phyloP scores from a whole-genome alignment of 1,140 invertebrate genomes.

The Globodera ellingtonae region DNA sequence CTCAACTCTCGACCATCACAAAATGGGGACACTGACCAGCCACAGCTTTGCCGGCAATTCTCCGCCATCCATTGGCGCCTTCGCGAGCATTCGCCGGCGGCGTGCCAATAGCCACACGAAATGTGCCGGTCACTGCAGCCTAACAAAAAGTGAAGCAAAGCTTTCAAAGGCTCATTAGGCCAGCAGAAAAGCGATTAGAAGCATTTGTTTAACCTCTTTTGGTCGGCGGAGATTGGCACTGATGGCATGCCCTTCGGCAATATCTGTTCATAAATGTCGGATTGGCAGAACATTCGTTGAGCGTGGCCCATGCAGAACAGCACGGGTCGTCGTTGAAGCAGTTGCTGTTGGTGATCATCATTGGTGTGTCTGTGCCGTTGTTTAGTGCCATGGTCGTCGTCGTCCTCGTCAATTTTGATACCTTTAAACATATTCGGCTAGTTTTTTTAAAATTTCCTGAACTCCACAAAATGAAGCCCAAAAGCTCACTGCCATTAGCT shows the following conservation, averaged over 20 bases:
- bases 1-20: constrained; percentile 8
- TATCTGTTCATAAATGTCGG: constrained; percentile 43
- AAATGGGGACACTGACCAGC: constrained; percentile 32
- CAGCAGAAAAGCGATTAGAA: not conserved
- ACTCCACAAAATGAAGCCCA: too few relatives aligned
- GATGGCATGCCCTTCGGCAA: constrained; percentile 31
- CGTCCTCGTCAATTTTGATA: not conserved
- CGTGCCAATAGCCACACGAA: constrained; percentile 46
- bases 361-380: not conserved
- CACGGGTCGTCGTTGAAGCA: constrained; percentile 54
- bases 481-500: too few relatives aligned
- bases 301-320: constrained; percentile 40
- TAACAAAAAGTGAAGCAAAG: not conserved
- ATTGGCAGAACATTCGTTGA: constrained; percentile 39
- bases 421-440: not conserved
- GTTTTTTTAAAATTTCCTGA: not conserved
- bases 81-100: constrained; percentile 45
- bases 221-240: not conserved
- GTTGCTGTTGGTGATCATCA: not conserved
- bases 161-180: not conserved
- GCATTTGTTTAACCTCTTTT: not conserved
- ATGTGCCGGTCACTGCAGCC: constrained; percentile 44
- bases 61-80: constrained; percentile 52
- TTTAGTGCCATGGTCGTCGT: not conserved
- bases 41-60: constrained; percentile 44